These are phyloP conservation scores for Elegia similella DNA, from an alignment of 2,888 invertebrate genomes.

Conservation along the genomic window DNA sequence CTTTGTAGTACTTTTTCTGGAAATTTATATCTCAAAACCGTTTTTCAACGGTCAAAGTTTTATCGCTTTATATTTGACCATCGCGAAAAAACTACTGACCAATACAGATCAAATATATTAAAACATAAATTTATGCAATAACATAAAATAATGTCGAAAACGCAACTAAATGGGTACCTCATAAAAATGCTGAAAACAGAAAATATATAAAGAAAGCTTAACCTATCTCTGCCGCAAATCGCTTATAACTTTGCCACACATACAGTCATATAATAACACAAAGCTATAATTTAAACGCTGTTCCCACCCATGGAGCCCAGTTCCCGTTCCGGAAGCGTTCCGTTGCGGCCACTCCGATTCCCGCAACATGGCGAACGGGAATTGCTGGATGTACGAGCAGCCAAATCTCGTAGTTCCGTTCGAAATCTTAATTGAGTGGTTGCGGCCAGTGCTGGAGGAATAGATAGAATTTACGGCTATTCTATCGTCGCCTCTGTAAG, in stretches of 20 bases:
- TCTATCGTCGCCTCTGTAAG: too few species aligned
- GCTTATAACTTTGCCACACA: background rate
- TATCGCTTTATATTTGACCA: too few species aligned
- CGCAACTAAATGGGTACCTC: too few species aligned
- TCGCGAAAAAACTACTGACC: too few species aligned
- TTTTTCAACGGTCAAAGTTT: too few species aligned
- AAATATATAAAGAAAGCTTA: too few species aligned
- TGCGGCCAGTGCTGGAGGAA: background rate
- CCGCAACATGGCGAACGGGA: slow-evolving; percentile 1
- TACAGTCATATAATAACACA: background rate
- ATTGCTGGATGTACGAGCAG: background rate
- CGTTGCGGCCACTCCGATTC: background rate
- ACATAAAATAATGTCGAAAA: too few species aligned
- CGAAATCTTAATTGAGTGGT: slow-evolving; percentile 5
- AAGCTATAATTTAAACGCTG: slow-evolving; percentile 6
- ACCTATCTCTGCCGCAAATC: background rate
- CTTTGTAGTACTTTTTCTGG: too few species aligned
- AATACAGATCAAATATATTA: too few species aligned
- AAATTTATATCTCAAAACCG: too few species aligned
- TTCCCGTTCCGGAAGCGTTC: background rate
- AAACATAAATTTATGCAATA: too few species aligned
- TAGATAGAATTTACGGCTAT: background rate
- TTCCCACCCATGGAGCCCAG: slow-evolving; percentile 6
- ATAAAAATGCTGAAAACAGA: too few species aligned
- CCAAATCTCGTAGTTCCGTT: slow-evolving; percentile 6